A percentile compares a stretch with the other conserved stretches of the same genome.
Evolutionary conservation across 64 coral and sea anemone genomes (phyloP).

Genomic region (Cladopsammia gracilis): DNA sequence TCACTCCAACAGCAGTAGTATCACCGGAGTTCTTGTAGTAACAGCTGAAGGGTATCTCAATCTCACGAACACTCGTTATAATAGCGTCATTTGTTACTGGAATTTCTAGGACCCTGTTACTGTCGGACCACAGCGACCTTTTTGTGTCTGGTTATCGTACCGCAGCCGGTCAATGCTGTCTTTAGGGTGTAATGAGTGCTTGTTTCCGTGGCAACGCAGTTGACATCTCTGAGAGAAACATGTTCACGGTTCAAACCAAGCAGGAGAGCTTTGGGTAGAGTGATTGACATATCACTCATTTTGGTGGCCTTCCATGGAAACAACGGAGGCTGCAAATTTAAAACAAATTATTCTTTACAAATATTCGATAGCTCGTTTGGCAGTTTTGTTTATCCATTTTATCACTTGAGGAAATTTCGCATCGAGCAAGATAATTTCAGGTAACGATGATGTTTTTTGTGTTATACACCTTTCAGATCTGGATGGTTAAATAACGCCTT

Average conservation of each 20-base stretch:
- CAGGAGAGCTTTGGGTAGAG: neutral
- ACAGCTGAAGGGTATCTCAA: constrained; percentile 65
- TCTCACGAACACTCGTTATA: constrained; percentile 27
- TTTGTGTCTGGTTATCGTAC: too few species aligned
- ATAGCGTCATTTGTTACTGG: too few species aligned
- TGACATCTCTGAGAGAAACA: neutral
- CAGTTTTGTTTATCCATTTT: too few species aligned
- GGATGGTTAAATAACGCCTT: too few species aligned
- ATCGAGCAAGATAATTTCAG: too few species aligned
- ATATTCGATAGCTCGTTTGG: neutral
- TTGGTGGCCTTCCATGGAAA: neutral
- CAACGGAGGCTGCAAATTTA: neutral
- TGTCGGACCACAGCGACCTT: too few species aligned
- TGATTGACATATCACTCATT: constrained; percentile 17
- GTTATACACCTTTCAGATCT: too few species aligned
- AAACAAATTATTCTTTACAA: neutral
- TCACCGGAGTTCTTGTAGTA: constrained; percentile 22
- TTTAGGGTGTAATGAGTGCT: constrained; percentile 36
- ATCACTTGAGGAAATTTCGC: too few species aligned
- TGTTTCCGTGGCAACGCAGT: constrained; percentile 17
- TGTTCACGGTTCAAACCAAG: neutral
- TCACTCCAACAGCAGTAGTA: neutral
- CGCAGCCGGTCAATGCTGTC: constrained; percentile 34
- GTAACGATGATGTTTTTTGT: too few species aligned
- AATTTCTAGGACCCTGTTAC: too few species aligned